These are phyloP conservation scores for Myotis yumanensis DNA, from an alignment of 2,113 vertebrate genomes.

Conservation along the genomic window DNA sequence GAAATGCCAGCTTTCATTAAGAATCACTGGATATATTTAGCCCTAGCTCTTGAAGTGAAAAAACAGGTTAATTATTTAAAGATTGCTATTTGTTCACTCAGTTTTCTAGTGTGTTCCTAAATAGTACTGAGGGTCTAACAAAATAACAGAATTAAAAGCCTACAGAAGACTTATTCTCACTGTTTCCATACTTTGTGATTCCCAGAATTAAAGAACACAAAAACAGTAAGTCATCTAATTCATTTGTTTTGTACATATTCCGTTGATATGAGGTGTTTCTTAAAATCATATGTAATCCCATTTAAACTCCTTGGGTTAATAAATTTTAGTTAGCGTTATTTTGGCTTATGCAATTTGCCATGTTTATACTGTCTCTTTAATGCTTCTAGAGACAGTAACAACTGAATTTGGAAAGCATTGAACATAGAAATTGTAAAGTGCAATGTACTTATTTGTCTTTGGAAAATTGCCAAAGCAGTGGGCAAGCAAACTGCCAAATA, in stretches of 20 bases:
- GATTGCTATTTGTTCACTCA: not conserved
- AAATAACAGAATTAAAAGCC: not conserved
- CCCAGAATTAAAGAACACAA: not conserved
- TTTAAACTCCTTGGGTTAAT: not conserved
- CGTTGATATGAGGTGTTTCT: not conserved
- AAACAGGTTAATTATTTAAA: not conserved
- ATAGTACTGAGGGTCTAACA: not conserved
- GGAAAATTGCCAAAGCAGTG: slow-evolving; percentile 77
- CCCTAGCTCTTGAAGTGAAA: not conserved
- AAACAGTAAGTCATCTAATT: not conserved
- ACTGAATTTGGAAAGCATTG: slow-evolving; percentile 40
- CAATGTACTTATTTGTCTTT: slow-evolving; percentile 36
- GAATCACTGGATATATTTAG: not conserved
- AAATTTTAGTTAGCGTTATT: not conserved
- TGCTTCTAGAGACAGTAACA: not conserved
- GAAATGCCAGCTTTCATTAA: not conserved
- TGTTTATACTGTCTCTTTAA: not conserved
- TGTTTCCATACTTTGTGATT: not conserved
- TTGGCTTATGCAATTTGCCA: not conserved
- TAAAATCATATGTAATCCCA: not conserved
- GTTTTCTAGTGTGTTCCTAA: not conserved
- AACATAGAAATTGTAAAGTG: slow-evolving; percentile 29
- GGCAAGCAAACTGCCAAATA: slow-evolving; percentile 75
- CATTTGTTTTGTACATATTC: not conserved
- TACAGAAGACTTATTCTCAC: not conserved